A percentile compares a stretch with the other conserved stretches of the same genome.
These are phyloP conservation scores for Drosophila multiciliata DNA, from an alignment of 2,888 invertebrate species.

Conservation along the genomic window DNA sequence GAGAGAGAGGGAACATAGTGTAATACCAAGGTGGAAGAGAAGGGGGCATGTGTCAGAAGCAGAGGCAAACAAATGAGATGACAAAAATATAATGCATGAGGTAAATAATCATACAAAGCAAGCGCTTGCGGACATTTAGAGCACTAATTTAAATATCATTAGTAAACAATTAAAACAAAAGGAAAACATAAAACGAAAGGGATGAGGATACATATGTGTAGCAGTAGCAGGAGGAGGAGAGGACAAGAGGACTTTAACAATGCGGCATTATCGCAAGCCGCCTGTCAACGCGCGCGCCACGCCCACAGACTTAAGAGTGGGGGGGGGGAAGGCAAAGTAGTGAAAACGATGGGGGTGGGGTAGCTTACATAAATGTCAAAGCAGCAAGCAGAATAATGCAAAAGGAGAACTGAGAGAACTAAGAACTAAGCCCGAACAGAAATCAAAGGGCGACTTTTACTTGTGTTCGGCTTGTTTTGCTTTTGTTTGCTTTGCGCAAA, in stretches of 20 bases:
- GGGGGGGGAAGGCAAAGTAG: background rate
- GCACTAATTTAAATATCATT: constrained; percentile 81
- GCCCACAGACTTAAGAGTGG: constrained; percentile 36
- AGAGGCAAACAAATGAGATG: constrained; percentile 45
- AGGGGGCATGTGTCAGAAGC: constrained; percentile 18
- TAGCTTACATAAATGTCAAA: constrained; percentile 51
- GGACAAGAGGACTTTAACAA: constrained; percentile 33
- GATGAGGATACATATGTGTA: constrained; percentile 30
- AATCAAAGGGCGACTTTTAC: constrained; percentile 53
- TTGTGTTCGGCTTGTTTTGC: background rate
- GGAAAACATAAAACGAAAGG: constrained; percentile 17
- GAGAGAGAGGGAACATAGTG: background rate
- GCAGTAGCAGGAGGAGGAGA: constrained; percentile 10
- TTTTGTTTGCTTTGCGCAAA: constrained; percentile 45
- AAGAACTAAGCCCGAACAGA: constrained; percentile 26
- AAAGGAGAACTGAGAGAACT: constrained; percentile 13
- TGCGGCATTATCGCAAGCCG: constrained; percentile 43
- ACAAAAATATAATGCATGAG: constrained; percentile 28
- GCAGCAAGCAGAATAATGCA: constrained; percentile 12
- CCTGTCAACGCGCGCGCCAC: constrained; percentile 57
- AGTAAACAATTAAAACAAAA: constrained; percentile 75
- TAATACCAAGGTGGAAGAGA: background rate
- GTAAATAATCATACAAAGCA: constrained; percentile 49
- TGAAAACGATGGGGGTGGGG: constrained; percentile 5
- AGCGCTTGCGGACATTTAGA: constrained; percentile 67